Conservation (phyloP, 2,888 invertebrate species). For the Melanostoma scalare region DNA sequence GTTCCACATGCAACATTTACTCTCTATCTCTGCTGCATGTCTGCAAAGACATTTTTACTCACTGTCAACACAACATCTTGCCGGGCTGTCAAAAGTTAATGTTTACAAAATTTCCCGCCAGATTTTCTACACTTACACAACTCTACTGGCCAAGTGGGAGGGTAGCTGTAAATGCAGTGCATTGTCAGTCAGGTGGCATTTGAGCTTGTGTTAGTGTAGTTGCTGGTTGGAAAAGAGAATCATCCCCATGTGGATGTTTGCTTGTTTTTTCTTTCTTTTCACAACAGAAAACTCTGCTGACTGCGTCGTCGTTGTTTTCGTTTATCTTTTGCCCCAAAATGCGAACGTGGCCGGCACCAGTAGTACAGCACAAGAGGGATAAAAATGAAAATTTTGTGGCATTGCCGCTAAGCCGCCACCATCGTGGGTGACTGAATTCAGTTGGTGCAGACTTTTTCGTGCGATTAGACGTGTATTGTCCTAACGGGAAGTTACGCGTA, state of each 20-base stretch:
- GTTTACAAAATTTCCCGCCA: conserved; percentile 70
- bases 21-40: conserved; percentile 17
- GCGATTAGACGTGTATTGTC: conserved; percentile 72
- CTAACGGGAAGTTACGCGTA: conserved; percentile 59
- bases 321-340: conserved; percentile 49
- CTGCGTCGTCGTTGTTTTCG: conserved; percentile 56
- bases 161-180: conserved; percentile 1
- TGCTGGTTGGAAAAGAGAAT: conserved; percentile 47
- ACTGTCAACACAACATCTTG: background rate
- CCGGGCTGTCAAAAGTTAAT: conserved; percentile 19
- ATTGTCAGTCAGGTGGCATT: conserved; percentile 51
- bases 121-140: conserved; percentile 53
- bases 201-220: conserved; percentile 19
- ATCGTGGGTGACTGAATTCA: conserved; percentile 73
- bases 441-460: conserved; percentile 73
- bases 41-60: conserved; percentile 45
- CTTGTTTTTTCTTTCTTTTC: conserved; percentile 32
- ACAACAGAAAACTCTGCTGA: conserved; percentile 57
- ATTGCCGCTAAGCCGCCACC: conserved; percentile 67
- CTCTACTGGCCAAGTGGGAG: background rate
- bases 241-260: conserved; percentile 55
- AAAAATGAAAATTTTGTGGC: conserved; percentile 71
- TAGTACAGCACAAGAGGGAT: conserved; percentile 36
- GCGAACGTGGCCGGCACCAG: conserved; percentile 60
- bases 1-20: conserved; percentile 54